Percentiles rank a stretch among this genome's conserved stretches.
phyloP scores from a whole-genome alignment of 1,140 invertebrate species.

The Drosophila sturtevanti region DNA sequence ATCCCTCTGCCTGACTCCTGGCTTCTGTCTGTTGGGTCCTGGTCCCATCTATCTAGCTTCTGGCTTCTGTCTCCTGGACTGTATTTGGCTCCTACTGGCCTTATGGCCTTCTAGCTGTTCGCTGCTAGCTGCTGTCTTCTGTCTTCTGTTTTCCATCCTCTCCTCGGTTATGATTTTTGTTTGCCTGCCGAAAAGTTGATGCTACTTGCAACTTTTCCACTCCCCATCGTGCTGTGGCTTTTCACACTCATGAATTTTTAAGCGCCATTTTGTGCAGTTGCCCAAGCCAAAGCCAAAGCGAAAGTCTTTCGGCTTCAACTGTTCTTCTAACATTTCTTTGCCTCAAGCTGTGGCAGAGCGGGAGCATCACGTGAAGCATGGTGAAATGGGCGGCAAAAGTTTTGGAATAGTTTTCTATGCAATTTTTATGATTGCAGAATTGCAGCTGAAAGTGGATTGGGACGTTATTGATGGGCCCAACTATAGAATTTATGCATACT shows the following conservation, averaged over 20 bases:
- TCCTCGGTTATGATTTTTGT: conserved; percentile 51
- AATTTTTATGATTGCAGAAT: conserved; percentile 60
- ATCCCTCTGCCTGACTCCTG: background rate
- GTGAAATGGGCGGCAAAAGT: conserved; percentile 30
- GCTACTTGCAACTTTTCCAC: conserved; percentile 35
- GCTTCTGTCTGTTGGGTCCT: background rate
- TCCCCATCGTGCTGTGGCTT: conserved; percentile 52
- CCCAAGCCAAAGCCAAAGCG: conserved; percentile 49
- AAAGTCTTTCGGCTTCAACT: background rate
- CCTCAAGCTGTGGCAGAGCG: background rate
- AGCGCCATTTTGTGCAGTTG: conserved; percentile 53
- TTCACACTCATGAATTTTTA: conserved; percentile 63
- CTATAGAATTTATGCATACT: conserved; percentile 8
- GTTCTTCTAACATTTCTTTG: background rate
- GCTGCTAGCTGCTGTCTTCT: background rate
- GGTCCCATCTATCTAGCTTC: no score
- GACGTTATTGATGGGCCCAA: conserved; percentile 13
- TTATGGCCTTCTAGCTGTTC: background rate
- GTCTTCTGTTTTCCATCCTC: no score
- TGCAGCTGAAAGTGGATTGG: conserved; percentile 15
- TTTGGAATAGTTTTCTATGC: conserved; percentile 55
- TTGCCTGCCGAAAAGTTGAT: conserved; percentile 53
- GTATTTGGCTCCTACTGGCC: background rate
- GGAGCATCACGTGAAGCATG: background rate
- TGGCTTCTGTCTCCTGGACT: background rate